Evolutionary conservation across 1,140 invertebrate species (phyloP), one percentile per base, ranked within the genome.

Genomic region (Sogatella furcifera): DNA sequence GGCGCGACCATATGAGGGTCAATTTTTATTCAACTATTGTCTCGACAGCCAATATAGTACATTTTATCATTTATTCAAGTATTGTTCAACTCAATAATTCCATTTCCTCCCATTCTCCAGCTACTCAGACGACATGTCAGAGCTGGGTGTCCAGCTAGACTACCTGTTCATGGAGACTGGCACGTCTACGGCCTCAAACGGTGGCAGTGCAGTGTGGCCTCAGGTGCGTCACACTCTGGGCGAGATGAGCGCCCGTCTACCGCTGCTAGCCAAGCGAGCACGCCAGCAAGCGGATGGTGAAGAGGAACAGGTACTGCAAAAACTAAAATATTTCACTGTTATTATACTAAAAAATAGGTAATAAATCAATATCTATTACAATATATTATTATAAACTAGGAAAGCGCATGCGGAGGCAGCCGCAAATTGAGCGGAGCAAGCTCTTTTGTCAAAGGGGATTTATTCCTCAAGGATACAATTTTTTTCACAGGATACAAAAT

Each of bases 61-160:
- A n/a, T n/a, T n/a, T 44, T 44, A 9, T 19, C 9, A 9, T 44
- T 6, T 53, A 5, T 22, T 28, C 24, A 2, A n/a, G 3, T 53
- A 15, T 53, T 2, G 24, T 28, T 28, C 2, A 28, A 28, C 6
- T 28, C 6, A 28, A 28, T 28, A 6, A n/a, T 28, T 28, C 24
- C 24, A 19, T 49, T 49, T 49, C 17, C 9, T 17, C 28, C 5
- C 17, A 28, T 55, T 24, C 9, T n/a, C n/a, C 52, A 70, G 70
- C 31, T 83, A 80, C 68, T 79, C 80, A 2, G 72, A 73, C 28
- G 80, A 83, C 65, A 83, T 84, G 80, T 76, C 80, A 10, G 78
- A 79, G 56, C 62, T 80, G 10, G 77, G 77, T 15, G 72, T 71
- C 0, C 76, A 78, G 52, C 65, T 80, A 13, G 73, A 66, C 24